phyloP scores from a whole-genome alignment of 2,113 vertebrate genomes.

The Paralichthys olivaceus region DNA sequence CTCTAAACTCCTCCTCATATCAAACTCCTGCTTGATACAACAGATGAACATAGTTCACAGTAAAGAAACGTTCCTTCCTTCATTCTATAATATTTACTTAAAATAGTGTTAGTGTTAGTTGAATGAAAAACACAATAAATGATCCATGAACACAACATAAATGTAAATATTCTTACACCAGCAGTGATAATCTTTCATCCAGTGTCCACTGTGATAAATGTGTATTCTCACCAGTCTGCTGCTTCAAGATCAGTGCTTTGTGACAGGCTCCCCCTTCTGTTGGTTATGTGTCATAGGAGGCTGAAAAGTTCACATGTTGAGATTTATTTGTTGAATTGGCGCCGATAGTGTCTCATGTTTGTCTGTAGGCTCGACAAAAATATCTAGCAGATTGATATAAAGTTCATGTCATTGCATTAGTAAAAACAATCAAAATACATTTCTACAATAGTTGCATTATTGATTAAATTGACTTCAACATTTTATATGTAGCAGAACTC shows the following conservation, averaged over 20 bases:
- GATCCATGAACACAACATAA: not conserved
- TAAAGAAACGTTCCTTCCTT: too few species aligned
- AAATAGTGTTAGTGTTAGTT: too few species aligned
- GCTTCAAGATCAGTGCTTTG: not conserved
- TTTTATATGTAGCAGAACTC: not conserved
- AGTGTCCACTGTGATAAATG: not conserved
- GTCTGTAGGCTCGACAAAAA: not conserved
- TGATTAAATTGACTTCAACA: too few species aligned
- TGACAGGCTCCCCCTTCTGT: slow-evolving; percentile 40
- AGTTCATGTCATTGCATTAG: not conserved
- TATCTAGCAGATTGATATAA: not conserved
- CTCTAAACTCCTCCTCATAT: too few species aligned
- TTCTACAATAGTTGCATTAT: too few species aligned
- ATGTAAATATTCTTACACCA: not conserved
- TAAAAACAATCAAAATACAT: not conserved
- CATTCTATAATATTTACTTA: too few species aligned
- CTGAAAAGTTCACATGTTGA: not conserved
- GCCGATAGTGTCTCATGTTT: not conserved
- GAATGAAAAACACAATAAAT: too few species aligned
- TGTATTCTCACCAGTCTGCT: too few species aligned
- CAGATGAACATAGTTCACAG: too few species aligned
- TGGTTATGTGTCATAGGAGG: slow-evolving; percentile 29
- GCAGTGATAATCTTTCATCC: not conserved
- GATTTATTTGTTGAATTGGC: too few species aligned
- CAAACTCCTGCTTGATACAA: too few species aligned